A percentile compares a stretch with the other conserved stretches of the same genome.
These are phyloP conservation scores for Platalea minor DNA, from an alignment of 2,797 vertebrate species.

Conservation along the genomic window DNA sequence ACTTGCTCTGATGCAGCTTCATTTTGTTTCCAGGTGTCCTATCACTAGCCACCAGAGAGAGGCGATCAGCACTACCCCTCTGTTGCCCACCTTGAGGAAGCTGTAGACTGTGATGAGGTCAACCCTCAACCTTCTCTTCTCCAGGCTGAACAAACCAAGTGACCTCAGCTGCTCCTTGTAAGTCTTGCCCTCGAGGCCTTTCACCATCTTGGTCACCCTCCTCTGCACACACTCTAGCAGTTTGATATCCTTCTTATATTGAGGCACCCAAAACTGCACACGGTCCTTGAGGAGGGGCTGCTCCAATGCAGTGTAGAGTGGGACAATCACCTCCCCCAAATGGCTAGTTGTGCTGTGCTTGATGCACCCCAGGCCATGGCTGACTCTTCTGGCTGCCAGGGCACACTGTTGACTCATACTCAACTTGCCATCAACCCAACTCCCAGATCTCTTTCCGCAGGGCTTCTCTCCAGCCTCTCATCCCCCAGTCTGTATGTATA, in stretches of 20 bases:
- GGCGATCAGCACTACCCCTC: background rate
- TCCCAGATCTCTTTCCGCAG: background rate
- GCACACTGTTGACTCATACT: background rate
- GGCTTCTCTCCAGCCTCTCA: background rate
- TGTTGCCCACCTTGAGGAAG: too few relatives aligned
- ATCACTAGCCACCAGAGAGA: background rate
- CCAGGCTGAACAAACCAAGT: too few relatives aligned
- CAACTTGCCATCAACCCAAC: background rate
- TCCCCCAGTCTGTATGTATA: background rate
- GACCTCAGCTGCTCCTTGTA: too few relatives aligned
- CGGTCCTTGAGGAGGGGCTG: background rate
- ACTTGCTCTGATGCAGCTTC: background rate
- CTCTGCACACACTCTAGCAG: too few relatives aligned
- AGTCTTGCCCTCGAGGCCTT: too few relatives aligned
- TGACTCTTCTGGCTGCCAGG: background rate
- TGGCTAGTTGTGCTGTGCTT: background rate
- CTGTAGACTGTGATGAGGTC: too few relatives aligned
- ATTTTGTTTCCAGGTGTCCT: background rate
- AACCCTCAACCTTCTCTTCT: too few relatives aligned
- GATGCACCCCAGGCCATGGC: background rate
- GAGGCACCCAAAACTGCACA: background rate
- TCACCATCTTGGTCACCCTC: too few relatives aligned
- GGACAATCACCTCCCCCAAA: background rate
- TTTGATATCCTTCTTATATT: background rate
- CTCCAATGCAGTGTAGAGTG: background rate